Base-by-base conservation (phyloP, 2,797 vertebrate species). In the Sphenodon punctatus region DNA sequence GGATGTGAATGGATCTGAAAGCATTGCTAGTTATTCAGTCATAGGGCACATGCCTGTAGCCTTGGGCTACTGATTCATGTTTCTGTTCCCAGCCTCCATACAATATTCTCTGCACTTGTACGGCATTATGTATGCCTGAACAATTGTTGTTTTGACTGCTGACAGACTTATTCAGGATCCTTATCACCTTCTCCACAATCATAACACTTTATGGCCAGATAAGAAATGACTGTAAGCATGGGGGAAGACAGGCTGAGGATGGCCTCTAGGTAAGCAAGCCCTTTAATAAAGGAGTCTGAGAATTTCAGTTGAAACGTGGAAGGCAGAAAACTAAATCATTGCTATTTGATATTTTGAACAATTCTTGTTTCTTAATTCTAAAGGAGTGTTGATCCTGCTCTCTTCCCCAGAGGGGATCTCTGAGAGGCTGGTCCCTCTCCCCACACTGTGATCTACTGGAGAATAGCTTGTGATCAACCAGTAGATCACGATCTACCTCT, bases 181-280 rank as follows among this genome's bases (percentile, higher is more conserved):
- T 78, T 80, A 5, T 69, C 88, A 90, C 68, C 75, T 86, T 46
- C 64, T 85, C 70, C 76, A 76, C n/a, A 41, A 16, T 43, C 76
- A 79, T 81, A 67, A 69, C 90, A 74, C 67, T 65, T 27, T 46
- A n/a, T 4, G 69, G 55, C 36, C 82, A 88, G 85, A 88, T 58
- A 34, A 30, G 32, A 49, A 78, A 14, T 38, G 7, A 74, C 66
- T 7, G 12, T 67, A 80, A 81, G 73, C 65, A 14, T 71, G 63
- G 74, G 66, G 32, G 11, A 73, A 85, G 17, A 1, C 1, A 34
- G 68, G 75, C 87, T 68, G 60, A 84, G 75, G 64, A 56, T 76
- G 48, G 71, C 79, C 84, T 66, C 71, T 34, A 63, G 86, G 76
- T 4, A 83, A 82, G 32, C 76, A 73, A n/a, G 19, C 49, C 49